Evolutionary conservation across 53 echinoderm and acorn worm genomes (phyloP).

Genomic region (Astropecten irregularis): DNA sequence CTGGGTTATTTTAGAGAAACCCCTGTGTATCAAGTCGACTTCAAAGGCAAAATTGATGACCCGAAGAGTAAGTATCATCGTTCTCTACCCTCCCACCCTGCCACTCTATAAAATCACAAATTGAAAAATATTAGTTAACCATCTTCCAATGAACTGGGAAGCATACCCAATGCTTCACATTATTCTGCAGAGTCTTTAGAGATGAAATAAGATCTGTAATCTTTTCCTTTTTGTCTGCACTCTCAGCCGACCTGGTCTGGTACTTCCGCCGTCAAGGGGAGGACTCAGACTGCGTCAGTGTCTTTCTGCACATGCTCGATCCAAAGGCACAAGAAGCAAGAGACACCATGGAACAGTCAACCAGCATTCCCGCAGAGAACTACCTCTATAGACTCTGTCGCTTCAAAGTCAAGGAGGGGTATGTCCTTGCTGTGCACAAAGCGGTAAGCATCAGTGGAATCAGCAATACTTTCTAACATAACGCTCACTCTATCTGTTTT

Average conservation of each 20-base stretch:
- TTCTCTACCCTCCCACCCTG: background rate
- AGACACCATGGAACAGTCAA: background rate
- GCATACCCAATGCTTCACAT: no score
- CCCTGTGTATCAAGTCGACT: slow-evolving; percentile 36
- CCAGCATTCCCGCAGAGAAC: background rate
- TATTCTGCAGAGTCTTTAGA: no score
- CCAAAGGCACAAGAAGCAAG: background rate
- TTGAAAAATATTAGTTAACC: no score
- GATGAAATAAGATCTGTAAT: no score
- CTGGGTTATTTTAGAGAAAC: background rate
- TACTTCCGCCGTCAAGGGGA: background rate
- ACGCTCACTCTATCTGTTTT: no score
- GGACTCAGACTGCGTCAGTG: background rate
- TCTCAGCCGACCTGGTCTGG: background rate
- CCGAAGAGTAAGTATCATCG: slow-evolving; percentile 47
- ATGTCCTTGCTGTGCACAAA: slow-evolving; percentile 28
- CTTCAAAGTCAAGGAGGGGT: background rate
- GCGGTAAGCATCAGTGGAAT: background rate
- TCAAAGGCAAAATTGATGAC: background rate
- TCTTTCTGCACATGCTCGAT: background rate
- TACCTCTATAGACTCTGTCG: slow-evolving; percentile 4
- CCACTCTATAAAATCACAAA: background rate
- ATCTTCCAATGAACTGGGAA: no score
- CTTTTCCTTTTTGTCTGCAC: no score
- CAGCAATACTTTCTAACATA: no score